Evolutionary conservation across 2,797 vertebrate species (phyloP), one percentile per base, ranked within the genome.

Genomic region (Acomys russatus): DNA sequence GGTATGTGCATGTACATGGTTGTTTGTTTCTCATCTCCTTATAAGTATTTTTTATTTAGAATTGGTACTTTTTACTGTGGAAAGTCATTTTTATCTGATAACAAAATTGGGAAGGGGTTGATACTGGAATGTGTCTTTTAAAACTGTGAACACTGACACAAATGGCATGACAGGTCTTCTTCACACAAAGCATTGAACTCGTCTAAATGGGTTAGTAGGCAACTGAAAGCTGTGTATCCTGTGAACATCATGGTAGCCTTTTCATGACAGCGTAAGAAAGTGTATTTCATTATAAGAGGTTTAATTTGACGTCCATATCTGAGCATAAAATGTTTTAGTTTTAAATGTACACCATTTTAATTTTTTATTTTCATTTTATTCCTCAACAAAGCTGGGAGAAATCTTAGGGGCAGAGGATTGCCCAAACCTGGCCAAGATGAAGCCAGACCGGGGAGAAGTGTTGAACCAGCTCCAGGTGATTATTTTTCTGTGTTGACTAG

Each of bases 51-150:
- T 95, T 92, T 86, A 64, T 63, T 76, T 93, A 56, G 17, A n/a
- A 82, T 54, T 92, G 87, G 35, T 90, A 90, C 10, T n/a, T n/a
- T 79, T 84, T 91, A 83, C 22, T 90, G n/a, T 94, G 11, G 84
- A 78, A 95, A 84, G 71, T 84, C 70, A 5, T 90, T 84, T 96
- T 88, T 92, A 51, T 83, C 1, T 76, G 70, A 59, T 94, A 90
- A 96, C 95, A 49, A 95, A 89, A 79, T 95, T 86, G 89, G 84
- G 84, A 90, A 84, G 35, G 44, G 35, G 86, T 94, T 79, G 85
- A 92, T 94, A 85, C 33, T 93, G 61, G 83, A 95, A 89, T 66
- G 30, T 89, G 5, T 90, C 79, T 70, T 30, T 83, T 92, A 20
- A 25, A 76, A 96, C 54, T 95, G 2, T 92, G 89, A 94, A 93